Evolutionary conservation across 2,888 invertebrate genomes (phyloP), one percentile per base, ranked within the genome.

Genomic region (Agrochola circellaris): DNA sequence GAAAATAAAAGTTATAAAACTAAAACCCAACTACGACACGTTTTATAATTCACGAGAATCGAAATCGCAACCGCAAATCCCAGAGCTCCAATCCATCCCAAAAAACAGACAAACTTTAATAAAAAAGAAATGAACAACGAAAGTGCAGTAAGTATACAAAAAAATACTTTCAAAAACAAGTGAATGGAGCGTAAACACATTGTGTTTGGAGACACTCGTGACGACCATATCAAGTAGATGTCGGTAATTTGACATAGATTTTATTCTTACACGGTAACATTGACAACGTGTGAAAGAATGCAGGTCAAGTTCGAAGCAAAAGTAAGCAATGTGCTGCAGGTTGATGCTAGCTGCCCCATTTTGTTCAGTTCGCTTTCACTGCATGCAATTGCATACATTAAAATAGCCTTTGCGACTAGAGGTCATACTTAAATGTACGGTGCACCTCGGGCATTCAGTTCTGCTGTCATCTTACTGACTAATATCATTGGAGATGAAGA

Each of bases 251-350:
- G 75, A 85, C 85, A 81, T 30, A 68, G 45, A 73, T 73, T 79
- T 84, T 70, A 70, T 66, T 58, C 61, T 30, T 61, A 20, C 17
- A 45, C 15, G 6, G 42, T 73, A 34, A 67, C 61, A 65, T 79
- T 64, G 67, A 15, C 20, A 17, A 62, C 1, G 34, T 67, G 17
- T 58, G 51, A 26, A 51, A 38, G 42, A 70, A 84, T 79, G 45
- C 30, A 9, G 81, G 76, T 85, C 81, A 81, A 81, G 82, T 85
- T 85, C 56, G 58, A 30, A 23, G 48, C 66, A 61, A 26, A 72
- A 42, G 84, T 65, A 81, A 51, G n/a, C 42, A 77, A 45, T 45
- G 64, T 34, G 4, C 45, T 26, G 23, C 75, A 76, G 54, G 78
- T 56, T 77, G 45, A 8, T 45, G 42, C 45, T 26, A 60, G 45